Evolutionary conservation across 2,113 vertebrate genomes (phyloP).

Genomic region (Nyctereutes procyonoides): DNA sequence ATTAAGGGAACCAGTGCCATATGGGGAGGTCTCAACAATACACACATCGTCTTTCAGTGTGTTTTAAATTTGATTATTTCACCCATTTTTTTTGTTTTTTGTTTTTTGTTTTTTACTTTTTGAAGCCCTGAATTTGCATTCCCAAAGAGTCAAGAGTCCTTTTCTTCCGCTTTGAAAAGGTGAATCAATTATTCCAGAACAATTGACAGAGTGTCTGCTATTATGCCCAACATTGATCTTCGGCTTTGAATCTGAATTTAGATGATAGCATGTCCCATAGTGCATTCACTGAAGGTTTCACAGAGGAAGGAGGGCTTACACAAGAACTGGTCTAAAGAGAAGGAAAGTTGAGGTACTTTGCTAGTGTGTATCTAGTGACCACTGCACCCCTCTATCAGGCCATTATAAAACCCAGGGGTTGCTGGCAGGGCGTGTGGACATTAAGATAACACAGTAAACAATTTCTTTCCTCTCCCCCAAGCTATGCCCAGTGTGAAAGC

Average conservation of each 20-base stretch:
- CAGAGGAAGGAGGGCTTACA: neutral
- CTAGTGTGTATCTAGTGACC: neutral
- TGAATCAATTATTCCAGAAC: neutral
- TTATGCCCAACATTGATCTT: neutral
- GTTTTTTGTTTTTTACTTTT: neutral
- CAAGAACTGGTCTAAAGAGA: neutral
- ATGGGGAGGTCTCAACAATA: accelerated
- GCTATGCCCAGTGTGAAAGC: neutral
- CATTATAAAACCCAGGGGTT: neutral
- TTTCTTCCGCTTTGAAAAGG: neutral
- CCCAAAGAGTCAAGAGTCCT: neutral
- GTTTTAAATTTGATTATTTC: neutral
- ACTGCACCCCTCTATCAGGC: accelerated
- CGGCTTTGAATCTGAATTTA: neutral
- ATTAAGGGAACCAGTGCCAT: neutral
- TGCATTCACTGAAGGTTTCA: neutral
- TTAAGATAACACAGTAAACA: neutral
- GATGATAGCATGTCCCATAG: neutral
- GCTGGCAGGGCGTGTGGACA: neutral
- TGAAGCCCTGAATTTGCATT: neutral
- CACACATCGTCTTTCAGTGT: neutral
- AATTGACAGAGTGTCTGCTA: neutral
- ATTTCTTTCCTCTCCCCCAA: neutral
- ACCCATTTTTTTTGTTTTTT: neutral
- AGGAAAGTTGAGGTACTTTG: neutral